Conservation (phyloP, 2,113 vertebrate genomes). For the Antennarius striatus region DNA sequence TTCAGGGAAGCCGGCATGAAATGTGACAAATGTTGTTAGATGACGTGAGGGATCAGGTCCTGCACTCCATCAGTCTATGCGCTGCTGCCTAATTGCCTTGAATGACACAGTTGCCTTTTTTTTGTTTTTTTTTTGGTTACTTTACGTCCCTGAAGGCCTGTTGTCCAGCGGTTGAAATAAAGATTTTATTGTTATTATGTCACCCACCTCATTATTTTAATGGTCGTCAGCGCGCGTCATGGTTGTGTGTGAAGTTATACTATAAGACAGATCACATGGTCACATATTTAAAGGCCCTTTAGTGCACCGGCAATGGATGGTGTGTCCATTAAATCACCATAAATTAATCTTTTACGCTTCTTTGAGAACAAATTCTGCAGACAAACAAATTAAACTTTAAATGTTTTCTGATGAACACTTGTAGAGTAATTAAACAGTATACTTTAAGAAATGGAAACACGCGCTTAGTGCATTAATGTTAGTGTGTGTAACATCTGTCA, state of each 20-base stretch:
- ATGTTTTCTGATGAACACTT: neutral
- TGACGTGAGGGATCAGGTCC: conserved; percentile 49
- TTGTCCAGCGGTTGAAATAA: conserved; percentile 39
- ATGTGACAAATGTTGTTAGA: conserved; percentile 67
- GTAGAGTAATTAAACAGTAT: conserved; percentile 1
- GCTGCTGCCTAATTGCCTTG: conserved; percentile 56
- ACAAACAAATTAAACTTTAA: neutral
- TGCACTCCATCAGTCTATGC: conserved; percentile 47
- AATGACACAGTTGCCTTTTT: conserved; percentile 55
- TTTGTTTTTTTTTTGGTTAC: conserved; percentile 37
- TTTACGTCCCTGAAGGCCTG: conserved; percentile 40
- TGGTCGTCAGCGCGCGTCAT: conserved; percentile 35
- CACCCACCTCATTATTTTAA: conserved; percentile 51
- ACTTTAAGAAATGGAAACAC: neutral
- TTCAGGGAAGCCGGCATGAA: conserved; percentile 58
- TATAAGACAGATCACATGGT: conserved; percentile 27
- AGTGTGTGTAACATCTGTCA: conserved; percentile 12
- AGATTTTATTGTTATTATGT: conserved; percentile 36
- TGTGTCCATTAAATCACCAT: conserved; percentile 7
- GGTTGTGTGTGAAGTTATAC: conserved; percentile 20
- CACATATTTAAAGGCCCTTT: conserved; percentile 7
- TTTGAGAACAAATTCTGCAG: too few relatives aligned
- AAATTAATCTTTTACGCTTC: conserved; percentile 1
- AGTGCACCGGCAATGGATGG: conserved; percentile 6
- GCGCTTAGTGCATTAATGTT: neutral